Evolutionary conservation across 2,113 vertebrate genomes (phyloP), one percentile per base, ranked within the genome.

Genomic region (Rhabdomys dilectus): DNA sequence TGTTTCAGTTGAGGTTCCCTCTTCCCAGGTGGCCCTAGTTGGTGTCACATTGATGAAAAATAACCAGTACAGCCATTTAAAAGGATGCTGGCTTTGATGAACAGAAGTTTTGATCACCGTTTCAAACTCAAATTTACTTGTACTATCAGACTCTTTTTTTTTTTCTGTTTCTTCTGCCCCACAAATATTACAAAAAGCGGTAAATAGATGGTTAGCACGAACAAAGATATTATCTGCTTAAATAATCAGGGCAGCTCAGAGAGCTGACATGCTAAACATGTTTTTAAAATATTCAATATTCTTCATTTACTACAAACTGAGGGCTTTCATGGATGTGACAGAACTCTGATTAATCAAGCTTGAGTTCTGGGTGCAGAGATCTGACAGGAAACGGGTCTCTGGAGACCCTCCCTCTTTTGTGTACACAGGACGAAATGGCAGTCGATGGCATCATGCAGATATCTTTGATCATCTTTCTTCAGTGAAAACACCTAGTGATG

Each of bases 171-270:
- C 58, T 10, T 24, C 10, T 51, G 39, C 24, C n/a, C 19, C 45
- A 51, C 3, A 53, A 87, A 76, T 85, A 68, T 66, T 86, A 93
- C 7, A 34, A 76, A 88, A 95, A 85, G 8, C 8, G 73, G 29
- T 75, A 91, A 92, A 89, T 60, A 78, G 8, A 16, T 78, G 39
- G 34, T 64, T 70, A 78, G 58, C 21, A 88, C 81, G 26, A 89
- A 91, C 56, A 39, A 66, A 81, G 64, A 53, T 68, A 42, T 11
- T 82, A 24, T 86, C 70, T 22, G 70, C 72, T 89, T 92, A 88
- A 90, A 78, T 56, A 99, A 99, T 72, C 99, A 99, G 97, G 99
- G 99, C 99, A 92, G 77, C 34, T 91, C 82, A 85, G 4, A 72
- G 88, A 58, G 29, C 51, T 19, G 21, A 75, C 31, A 56, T 87